Percentiles rank a stretch among this genome's conserved stretches.
phyloP scores from a whole-genome alignment of 1,140 invertebrate genomes.

The Drosophila nigromelanica region DNA sequence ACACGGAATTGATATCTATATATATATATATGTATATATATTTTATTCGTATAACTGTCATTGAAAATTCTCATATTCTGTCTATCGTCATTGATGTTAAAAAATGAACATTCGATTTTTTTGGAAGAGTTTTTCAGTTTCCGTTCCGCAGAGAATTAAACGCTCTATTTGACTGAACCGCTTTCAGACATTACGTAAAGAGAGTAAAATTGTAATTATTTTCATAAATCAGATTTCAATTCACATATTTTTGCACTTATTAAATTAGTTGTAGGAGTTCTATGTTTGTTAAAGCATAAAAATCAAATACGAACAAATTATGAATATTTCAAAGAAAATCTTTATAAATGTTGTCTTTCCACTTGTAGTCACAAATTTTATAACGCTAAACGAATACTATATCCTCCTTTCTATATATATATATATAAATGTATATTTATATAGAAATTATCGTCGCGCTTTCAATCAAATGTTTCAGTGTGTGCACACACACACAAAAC shows the following conservation, averaged over 20 bases:
- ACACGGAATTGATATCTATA: constrained; percentile 67
- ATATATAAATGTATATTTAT: constrained; percentile 16
- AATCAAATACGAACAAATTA: constrained; percentile 36
- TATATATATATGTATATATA: constrained; percentile 1
- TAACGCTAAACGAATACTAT: constrained; percentile 56
- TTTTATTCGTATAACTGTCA: constrained; percentile 24
- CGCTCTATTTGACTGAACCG: constrained; percentile 44
- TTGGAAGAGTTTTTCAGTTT: neutral
- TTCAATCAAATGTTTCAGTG: constrained; percentile 69
- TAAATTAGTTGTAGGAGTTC: constrained; percentile 35
- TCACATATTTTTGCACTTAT: constrained; percentile 28
- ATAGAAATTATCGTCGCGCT: constrained; percentile 47
- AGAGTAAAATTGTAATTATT: constrained; percentile 4
- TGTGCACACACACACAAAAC: constrained; percentile 22
- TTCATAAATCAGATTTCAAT: neutral
- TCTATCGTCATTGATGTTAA: constrained; percentile 75
- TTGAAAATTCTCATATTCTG: constrained; percentile 23
- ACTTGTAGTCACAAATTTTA: constrained; percentile 60
- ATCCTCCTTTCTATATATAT: constrained; percentile 5
- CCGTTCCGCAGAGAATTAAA: constrained; percentile 20
- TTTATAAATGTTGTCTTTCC: constrained; percentile 78
- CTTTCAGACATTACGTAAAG: constrained; percentile 31
- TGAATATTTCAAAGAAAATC: constrained; percentile 45
- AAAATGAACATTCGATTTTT: constrained; percentile 52
- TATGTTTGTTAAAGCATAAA: constrained; percentile 38